phyloP scores from a whole-genome alignment of 2,113 vertebrate species.

The Phainopepla nitens region DNA sequence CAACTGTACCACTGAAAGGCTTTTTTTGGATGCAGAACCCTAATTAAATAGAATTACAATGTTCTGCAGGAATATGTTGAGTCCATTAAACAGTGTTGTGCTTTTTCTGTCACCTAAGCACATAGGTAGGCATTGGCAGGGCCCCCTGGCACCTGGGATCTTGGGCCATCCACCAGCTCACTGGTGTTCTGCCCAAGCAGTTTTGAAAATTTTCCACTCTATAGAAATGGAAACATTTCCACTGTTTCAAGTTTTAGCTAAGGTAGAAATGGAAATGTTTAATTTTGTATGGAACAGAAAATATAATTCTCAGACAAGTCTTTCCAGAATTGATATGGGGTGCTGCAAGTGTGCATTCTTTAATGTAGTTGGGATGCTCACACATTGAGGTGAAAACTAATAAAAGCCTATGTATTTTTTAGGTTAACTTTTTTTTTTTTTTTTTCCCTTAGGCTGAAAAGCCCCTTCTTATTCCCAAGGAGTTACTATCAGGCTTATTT shows the following conservation, averaged over 20 bases:
- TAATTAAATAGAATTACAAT: background rate
- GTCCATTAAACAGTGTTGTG: background rate
- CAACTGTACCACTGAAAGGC: background rate
- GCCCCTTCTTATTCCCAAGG: background rate
- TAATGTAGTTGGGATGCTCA: background rate
- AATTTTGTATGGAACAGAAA: background rate
- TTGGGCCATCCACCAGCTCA: background rate
- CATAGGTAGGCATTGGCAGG: background rate
- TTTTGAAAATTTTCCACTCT: background rate
- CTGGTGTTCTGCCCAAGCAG: background rate
- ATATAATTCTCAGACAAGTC: background rate
- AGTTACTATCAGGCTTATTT: conserved; percentile 24
- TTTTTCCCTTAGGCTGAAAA: background rate
- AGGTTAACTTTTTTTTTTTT: background rate
- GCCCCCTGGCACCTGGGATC: background rate
- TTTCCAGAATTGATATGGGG: background rate
- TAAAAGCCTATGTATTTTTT: background rate
- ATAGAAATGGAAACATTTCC: background rate
- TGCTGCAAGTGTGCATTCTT: background rate
- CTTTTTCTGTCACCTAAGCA: background rate
- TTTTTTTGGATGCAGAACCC: background rate
- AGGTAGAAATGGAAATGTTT: background rate
- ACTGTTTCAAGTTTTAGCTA: background rate
- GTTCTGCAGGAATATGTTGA: background rate
- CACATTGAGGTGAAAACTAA: background rate